phyloP scores from a whole-genome alignment of 2,113 vertebrate genomes.

The Sterna hirundo region DNA sequence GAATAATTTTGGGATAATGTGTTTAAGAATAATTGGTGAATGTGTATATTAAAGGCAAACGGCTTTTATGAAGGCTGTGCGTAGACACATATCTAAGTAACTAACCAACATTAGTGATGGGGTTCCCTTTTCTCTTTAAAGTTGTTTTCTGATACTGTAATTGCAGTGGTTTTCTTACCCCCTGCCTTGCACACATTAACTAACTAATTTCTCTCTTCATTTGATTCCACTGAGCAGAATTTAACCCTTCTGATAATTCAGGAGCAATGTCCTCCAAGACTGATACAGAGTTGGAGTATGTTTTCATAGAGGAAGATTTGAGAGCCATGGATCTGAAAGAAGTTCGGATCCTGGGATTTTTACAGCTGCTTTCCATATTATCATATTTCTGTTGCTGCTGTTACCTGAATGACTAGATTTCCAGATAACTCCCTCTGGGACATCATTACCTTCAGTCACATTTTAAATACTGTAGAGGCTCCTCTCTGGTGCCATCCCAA shows the following conservation, averaged over 20 bases:
- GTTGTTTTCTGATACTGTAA: background rate
- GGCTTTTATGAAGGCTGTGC: background rate
- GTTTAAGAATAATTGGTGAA: background rate
- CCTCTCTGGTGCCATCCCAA: background rate
- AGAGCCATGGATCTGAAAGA: background rate
- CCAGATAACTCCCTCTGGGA: background rate
- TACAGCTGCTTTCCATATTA: background rate
- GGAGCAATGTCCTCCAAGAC: background rate
- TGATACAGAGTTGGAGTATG: background rate
- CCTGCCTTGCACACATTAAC: background rate
- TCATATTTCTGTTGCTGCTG: background rate
- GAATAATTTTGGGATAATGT: background rate
- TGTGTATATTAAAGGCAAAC: background rate
- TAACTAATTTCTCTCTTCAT: background rate
- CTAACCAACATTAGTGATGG: background rate
- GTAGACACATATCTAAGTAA: background rate
- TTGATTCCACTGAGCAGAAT: background rate
- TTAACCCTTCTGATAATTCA: background rate
- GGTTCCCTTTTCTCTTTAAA: background rate
- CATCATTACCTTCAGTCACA: background rate
- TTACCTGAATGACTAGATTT: background rate
- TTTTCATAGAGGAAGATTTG: background rate
- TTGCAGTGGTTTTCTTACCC: background rate
- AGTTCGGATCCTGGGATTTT: background rate
- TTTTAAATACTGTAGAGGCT: background rate